Evolutionary conservation across 2,113 vertebrate genomes (phyloP), one percentile per base, ranked within the genome.

Genomic region (Muntiacus muntjak): DNA sequence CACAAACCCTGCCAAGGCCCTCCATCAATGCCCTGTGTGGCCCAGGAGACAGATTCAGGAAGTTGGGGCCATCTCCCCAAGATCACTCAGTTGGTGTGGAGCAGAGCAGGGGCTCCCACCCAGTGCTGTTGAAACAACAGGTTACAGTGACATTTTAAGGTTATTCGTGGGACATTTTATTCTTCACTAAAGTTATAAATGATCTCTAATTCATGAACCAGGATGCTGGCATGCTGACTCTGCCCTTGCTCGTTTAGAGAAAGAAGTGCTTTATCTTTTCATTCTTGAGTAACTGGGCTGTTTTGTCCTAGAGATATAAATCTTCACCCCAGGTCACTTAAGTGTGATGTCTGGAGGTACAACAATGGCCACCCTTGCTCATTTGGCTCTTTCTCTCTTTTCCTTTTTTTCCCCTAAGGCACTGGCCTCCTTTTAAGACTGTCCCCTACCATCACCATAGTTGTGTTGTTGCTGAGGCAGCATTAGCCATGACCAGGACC

Each of bases 371-470:
- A 79, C 23, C 17, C 55, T 90, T 55, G 9, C 74, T 87, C 19
- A 0, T 74, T 78, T 76, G n/a, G 43, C 8, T 8, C 30, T 40
- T 93, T 96, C 90, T 86, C 28, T 26, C 89, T 85, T 21, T 36
- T 21, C 36, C 25, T 40, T 33, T 54, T 78, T 40, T 83, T 96
- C 97, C 92, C 97, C 95, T 93, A 92, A 98, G 82, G 58, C 81
- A 67, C 52, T 98, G 97, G 96, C 92, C 78, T 97, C 90, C 94
- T 97, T 94, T 97, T 88, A 96, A 95, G 97, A 86, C 19, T 92
- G 78, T 84, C 87, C 97, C 85, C 33, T 15, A 30, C 21, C n/a
- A 5, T 93, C 76, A n/a, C 16, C 25, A 60, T 3, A 28, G 17
- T 25, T 30, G 6, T 23, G 30, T 62, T 11, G 96, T 98, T 98